Evolutionary conservation across 2,113 vertebrate species (phyloP).

Genomic region (Neoarius graeffei): DNA sequence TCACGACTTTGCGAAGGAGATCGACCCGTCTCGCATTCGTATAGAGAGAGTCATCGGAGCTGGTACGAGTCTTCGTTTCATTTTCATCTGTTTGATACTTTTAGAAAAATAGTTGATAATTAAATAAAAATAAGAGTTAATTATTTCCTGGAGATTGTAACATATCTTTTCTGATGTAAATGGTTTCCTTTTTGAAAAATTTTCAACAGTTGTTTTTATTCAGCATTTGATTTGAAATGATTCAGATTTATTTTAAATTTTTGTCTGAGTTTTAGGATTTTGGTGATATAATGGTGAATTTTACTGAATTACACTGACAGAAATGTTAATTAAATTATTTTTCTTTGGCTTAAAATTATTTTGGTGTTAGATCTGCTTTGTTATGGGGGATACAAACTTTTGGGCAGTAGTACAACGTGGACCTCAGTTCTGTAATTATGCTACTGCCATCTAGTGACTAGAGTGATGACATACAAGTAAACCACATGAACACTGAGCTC

Average conservation of each 20-base stretch:
- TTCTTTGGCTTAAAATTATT: background rate
- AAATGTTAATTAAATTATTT: background rate
- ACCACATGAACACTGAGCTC: background rate
- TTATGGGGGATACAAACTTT: background rate
- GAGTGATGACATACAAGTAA: background rate
- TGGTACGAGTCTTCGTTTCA: slow-evolving; percentile 69
- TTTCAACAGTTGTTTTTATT: background rate
- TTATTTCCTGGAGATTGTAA: background rate
- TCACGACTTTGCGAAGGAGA: slow-evolving; percentile 96
- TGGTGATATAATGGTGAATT: background rate
- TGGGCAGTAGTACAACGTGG: background rate
- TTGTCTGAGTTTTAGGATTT: background rate
- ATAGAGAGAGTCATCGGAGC: slow-evolving; percentile 98
- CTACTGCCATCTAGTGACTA: slow-evolving; percentile 62
- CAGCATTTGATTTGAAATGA: background rate
- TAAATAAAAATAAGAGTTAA: background rate
- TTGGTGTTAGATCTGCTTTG: background rate
- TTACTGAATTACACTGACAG: background rate
- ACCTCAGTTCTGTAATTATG: background rate
- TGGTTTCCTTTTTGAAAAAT: background rate
- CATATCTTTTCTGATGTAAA: background rate
- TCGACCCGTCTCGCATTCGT: slow-evolving; percentile 93
- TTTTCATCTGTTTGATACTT: background rate
- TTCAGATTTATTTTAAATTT: background rate
- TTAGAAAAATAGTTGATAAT: background rate